Base-by-base conservation (phyloP, 2,113 vertebrate genomes). In the Gobiocypris rarus region DNA sequence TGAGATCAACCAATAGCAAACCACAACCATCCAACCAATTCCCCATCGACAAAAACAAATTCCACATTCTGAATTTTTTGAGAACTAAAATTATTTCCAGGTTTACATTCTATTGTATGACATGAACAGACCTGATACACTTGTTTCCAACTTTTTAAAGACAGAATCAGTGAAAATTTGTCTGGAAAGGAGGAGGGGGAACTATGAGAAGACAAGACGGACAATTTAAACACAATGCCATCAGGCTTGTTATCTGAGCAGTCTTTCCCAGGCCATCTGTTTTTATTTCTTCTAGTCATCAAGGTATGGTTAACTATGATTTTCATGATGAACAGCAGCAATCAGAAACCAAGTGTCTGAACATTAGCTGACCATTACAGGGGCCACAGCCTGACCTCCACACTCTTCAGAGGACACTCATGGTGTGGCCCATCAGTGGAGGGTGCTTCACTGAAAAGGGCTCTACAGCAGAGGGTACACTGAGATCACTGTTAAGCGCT, bases 381-480 rank as follows among this genome's bases (percentile, higher is more conserved):
- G 19, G 17, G 52, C 17, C 17, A 31, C 4, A 19, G 15, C 54
- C 71, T 9, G 71, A 45, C 73, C 26, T 54, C 73, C 10, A 0
- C 0, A 9, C 48, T 75, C 5, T 38, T 75, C 50, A 34, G 74
- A 50, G 14, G 22, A 43, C 5, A n/a, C n/a, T n/a, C 11, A 13
- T 1, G n/a, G 43, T n/a, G 43, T 26, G n/a, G 26, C 5, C 38
- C 9, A 1, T 56, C 74, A 38, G 52, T 38, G 10, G 24, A 78
- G 81, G 76, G 70, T 43, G 26, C 78, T 81, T 84, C 70, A 74
- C 43, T 48, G 70, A 48, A 43, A 73, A 73, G 81, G 8, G 11
- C 73, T 17, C 82, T 76, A 54, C 22, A 76, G 43, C 9, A 17
- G 38, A 74, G 69, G 17, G 38, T 13, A 8, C 69, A 59, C n/a